Evolutionary conservation across 2,113 vertebrate genomes (phyloP), one percentile per base, ranked within the genome.

Genomic region (Charadrius vociferus): DNA sequence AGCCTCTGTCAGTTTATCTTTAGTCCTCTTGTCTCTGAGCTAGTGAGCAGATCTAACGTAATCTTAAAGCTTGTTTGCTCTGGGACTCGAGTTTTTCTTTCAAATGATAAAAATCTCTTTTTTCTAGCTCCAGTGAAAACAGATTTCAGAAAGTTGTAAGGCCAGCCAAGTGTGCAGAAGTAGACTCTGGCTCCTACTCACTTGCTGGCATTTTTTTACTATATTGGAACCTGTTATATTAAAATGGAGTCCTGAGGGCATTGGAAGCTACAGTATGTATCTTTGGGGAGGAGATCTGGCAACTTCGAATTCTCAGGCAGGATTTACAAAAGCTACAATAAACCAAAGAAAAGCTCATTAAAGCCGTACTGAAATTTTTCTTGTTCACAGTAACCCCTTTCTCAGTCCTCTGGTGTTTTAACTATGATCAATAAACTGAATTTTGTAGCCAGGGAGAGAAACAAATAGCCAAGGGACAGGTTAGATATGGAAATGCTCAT

Each of bases 261-360:
- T 77, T 83, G 93, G 94, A 88, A 93, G 95, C 63, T 97, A 39
- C 83, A 70, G 59, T 30, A 7, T 32, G 87, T 12, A 20, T 80
- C 97, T 70, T 66, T 84, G 77, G 75, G 87, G 91, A 94, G 86
- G 49, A 94, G 97, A 86, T 84, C 34, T 96, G 97, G 97, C 97
- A 97, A 79, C 53, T 84, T 86, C 21, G 14, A 59, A 5, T 77
- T 96, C 94, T 93, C 88, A 58, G 41, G 72, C 88, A 92, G 96
- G 93, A 78, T 97, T 97, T 97, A 74, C 79, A 73, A 94, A 97
- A 96, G 93, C 83, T 56, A 36, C 95, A 94, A 95, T 92, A 97
- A 98, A 97, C 88, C 93, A 95, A 97, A 95, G 86, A 85, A 91
- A 98, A 96, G 94, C 95, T 98, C 88, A 88, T 98, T 98, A 97